These are phyloP conservation scores for Tenthredo notha DNA, from an alignment of 2,888 invertebrate genomes.

Conservation along the genomic window DNA sequence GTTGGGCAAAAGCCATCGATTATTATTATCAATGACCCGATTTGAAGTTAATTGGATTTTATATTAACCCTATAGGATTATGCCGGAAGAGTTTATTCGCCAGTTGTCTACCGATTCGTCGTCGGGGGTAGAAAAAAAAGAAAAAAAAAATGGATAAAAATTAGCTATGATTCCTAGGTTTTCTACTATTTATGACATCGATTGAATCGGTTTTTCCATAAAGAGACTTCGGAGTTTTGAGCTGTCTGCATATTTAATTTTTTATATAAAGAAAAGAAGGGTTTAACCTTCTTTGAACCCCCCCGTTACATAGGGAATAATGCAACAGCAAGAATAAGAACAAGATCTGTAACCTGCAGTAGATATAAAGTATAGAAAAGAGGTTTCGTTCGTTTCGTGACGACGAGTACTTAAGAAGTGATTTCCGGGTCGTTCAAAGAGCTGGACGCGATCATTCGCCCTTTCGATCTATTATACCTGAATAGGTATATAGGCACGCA, in stretches of 20 bases:
- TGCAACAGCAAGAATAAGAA: not conserved
- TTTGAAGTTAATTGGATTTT: constrained; percentile 10
- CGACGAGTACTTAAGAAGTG: constrained; percentile 28
- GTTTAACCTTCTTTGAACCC: no score
- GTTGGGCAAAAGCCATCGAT: not conserved
- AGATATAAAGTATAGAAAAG: not conserved
- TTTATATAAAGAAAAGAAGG: no score
- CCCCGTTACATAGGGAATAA: no score
- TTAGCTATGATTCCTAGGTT: no score
- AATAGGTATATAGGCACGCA: not conserved
- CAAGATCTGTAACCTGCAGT: not conserved
- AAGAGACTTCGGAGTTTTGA: no score
- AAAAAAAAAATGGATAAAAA: no score
- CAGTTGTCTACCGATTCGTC: no score
- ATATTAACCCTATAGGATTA: not conserved
- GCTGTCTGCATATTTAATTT: no score
- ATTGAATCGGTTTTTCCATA: no score
- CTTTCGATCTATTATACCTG: not conserved
- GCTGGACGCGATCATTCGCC: not conserved
- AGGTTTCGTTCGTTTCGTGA: constrained; percentile 6
- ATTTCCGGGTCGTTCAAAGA: constrained; percentile 22
- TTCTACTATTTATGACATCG: no score
- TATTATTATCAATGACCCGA: constrained; percentile 10
- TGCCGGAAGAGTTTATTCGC: not conserved
- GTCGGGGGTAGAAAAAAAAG: no score